Conservation (phyloP, 2,888 invertebrate species). For the Cylloceria caligata region DNA sequence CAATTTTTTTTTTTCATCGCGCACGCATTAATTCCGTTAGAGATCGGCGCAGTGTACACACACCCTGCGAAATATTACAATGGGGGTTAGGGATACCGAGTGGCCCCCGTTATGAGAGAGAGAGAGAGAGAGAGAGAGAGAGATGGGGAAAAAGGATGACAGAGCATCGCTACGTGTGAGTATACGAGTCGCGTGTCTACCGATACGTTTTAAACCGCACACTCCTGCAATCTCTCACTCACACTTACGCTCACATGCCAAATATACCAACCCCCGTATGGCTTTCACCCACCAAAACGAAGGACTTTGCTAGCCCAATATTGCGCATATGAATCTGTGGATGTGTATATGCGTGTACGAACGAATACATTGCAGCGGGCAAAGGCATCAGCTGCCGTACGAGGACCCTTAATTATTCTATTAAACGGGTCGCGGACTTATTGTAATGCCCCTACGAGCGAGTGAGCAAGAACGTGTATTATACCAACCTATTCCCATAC, state of each 20-base stretch:
- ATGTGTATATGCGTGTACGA: constrained; percentile 51
- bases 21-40: constrained; percentile 77
- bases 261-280: constrained; percentile 4
- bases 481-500: constrained; percentile 28
- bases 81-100: constrained; percentile 9
- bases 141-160: constrained; percentile 47
- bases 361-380: constrained; percentile 62
- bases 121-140: constrained; percentile 64
- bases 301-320: constrained; percentile 43
- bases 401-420: constrained; percentile 84
- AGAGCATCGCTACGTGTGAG: constrained; percentile 32
- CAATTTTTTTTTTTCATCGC: constrained; percentile 65
- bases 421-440: constrained; percentile 83
- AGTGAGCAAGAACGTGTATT: constrained; percentile 46
- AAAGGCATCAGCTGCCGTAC: constrained; percentile 82
- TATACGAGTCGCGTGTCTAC: constrained; percentile 10
- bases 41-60: constrained; percentile 63
- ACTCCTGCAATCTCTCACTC: constrained; percentile 60
- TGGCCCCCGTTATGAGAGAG: constrained; percentile 32
- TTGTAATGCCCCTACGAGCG: constrained; percentile 76
- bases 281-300: constrained; percentile 58
- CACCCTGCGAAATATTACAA: constrained; percentile 54
- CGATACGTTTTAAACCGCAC: constrained; percentile 64
- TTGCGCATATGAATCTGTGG: constrained; percentile 28
- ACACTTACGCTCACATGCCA: too few species aligned